phyloP scores from a whole-genome alignment of 30 jellyfish, hydroid and myxozoan species.

The Clytia hemisphaerica region DNA sequence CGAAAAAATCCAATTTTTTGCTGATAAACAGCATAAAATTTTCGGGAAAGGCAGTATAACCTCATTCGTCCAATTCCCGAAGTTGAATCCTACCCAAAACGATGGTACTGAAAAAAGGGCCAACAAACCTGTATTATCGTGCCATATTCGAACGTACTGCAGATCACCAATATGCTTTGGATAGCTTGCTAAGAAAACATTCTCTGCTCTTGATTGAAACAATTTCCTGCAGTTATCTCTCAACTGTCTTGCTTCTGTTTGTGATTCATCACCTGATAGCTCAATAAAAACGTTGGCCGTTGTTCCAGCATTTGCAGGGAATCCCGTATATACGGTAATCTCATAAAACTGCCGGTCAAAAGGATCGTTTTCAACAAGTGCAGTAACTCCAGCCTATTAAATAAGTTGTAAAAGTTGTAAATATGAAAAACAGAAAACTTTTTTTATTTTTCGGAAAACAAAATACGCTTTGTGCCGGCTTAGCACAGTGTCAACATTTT shows the following conservation, averaged over 20 bases:
- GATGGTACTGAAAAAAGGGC: neutral
- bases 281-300: conserved; percentile 80
- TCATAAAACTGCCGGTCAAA: conserved; percentile 79
- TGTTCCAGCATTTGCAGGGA: conserved; percentile 67
- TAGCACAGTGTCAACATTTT: too few species aligned
- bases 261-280: conserved; percentile 82
- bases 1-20: too few species aligned
- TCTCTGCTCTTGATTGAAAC: conserved; percentile 73
- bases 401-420: neutral
- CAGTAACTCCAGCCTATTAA: conserved; percentile 88
- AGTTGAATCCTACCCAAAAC: too few species aligned
- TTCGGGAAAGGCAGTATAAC: too few species aligned
- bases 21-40: too few species aligned
- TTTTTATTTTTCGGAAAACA: too few species aligned
- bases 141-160: conserved; percentile 73
- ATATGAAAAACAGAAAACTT: neutral
- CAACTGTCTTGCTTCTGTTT: conserved; percentile 72
- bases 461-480: too few species aligned
- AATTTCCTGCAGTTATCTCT: conserved; percentile 37
- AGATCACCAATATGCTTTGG: conserved; percentile 80
- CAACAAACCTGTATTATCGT: conserved; percentile 60
- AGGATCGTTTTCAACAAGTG: conserved; percentile 68
- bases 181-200: conserved; percentile 73
- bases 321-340: conserved; percentile 89
- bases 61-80: too few species aligned